phyloP scores from a whole-genome alignment of 1,140 invertebrate species.

The Drosophila kurseongensis region DNA sequence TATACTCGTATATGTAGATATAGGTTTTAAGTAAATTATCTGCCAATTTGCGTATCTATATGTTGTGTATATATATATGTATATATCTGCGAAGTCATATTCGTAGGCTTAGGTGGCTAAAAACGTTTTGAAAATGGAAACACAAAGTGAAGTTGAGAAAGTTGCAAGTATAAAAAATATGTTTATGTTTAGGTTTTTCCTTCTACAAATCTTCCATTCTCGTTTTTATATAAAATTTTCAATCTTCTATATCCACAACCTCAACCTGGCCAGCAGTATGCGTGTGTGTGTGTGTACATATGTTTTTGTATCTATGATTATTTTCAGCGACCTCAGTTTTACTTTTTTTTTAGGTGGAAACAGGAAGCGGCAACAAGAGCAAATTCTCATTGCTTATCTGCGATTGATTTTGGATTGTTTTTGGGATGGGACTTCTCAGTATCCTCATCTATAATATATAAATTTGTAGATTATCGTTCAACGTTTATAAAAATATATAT shows the following conservation, averaged over 20 bases:
- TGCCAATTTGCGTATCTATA: constrained; percentile 44
- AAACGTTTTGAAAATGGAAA: constrained; percentile 19
- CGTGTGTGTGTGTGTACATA: constrained; percentile 21
- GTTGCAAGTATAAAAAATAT: constrained; percentile 51
- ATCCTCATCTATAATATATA: constrained; percentile 32
- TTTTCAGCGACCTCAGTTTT: constrained; percentile 7
- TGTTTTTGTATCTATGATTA: constrained; percentile 24
- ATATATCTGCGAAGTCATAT: constrained; percentile 28
- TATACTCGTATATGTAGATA: constrained; percentile 32
- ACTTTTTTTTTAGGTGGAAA: constrained; percentile 31
- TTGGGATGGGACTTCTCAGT: constrained; percentile 15
- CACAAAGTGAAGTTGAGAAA: constrained; percentile 33
- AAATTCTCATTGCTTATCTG: constrained; percentile 31
- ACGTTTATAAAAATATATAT: constrained; percentile 39
- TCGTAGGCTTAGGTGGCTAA: constrained; percentile 13
- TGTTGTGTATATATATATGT: constrained; percentile 10
- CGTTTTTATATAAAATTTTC: constrained; percentile 25
- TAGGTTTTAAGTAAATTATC: constrained; percentile 42
- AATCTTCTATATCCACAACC: constrained; percentile 40
- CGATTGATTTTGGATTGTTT: constrained; percentile 13
- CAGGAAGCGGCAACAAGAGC: constrained; percentile 42
- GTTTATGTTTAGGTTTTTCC: constrained; percentile 4
- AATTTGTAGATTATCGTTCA: constrained; percentile 21
- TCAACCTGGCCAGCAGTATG: constrained; percentile 52
- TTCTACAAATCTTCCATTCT: neutral